These are phyloP conservation scores for Cotesia typhae DNA, from an alignment of 1,140 invertebrate species.

Conservation along the genomic window DNA sequence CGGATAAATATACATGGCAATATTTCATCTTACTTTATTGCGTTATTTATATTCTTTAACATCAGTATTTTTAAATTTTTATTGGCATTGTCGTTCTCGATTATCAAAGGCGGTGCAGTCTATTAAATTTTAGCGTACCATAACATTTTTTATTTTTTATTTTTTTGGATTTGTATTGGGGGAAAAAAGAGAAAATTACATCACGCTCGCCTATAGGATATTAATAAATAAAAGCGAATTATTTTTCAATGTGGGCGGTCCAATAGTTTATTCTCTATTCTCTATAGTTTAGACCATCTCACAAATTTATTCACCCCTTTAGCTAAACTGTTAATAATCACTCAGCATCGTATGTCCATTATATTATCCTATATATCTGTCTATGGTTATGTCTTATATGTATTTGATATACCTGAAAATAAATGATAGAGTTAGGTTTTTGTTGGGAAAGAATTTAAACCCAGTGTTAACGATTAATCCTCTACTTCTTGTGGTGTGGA, in stretches of 20 bases:
- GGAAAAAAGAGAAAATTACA: background rate
- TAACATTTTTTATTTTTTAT: too few relatives aligned
- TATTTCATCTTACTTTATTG: too few relatives aligned
- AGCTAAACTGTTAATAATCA: constrained; percentile 52
- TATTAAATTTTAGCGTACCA: background rate
- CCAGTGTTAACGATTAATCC: constrained; percentile 40
- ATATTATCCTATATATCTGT: constrained; percentile 7
- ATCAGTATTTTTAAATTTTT: too few relatives aligned
- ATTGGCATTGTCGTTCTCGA: too few relatives aligned
- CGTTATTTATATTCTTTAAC: too few relatives aligned
- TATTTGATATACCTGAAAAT: constrained; percentile 31
- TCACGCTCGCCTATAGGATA: too few relatives aligned
- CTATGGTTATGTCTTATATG: too few relatives aligned
- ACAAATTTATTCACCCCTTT: constrained; percentile 52
- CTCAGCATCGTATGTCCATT: constrained; percentile 30
- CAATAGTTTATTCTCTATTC: constrained; percentile 24
- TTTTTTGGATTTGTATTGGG: background rate
- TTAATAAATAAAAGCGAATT: background rate
- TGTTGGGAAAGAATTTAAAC: constrained; percentile 24
- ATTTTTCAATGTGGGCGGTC: background rate
- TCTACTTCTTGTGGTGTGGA: background rate
- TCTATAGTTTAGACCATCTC: constrained; percentile 44
- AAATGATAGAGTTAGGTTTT: constrained; percentile 33
- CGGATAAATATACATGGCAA: too few relatives aligned
- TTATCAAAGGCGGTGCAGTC: background rate